Base-by-base conservation (phyloP, 1,140 invertebrate genomes). In the Pogonognathellus flavescens region DNA sequence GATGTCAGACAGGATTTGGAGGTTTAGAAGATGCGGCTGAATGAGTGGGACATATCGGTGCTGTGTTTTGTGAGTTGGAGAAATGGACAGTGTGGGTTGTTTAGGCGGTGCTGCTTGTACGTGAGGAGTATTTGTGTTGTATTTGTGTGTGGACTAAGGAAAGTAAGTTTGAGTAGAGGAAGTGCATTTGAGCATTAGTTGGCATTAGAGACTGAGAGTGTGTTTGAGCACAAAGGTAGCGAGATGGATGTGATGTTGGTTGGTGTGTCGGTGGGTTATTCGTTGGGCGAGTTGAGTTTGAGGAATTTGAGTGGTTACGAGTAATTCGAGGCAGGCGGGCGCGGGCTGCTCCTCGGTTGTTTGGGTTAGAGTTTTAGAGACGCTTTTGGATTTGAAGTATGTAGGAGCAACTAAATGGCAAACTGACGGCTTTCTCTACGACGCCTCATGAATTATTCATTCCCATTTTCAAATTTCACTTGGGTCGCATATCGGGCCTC, bases 401-500 rank as follows among this genome's bases (percentile, higher is more conserved):
- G 66, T 86, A 86, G 82, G 82, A 86, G 49, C 41, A 76, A 76
- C 80, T 83, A 82, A 83, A 84, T 84, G 86, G 83, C 55, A 87
- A 87, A 87, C 83, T 80, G 86, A 83, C 59, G 83, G 80, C 76
- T 86, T 86, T 86, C 66, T 87, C 84, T 86, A 83, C 72, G 85
- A 88, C 83, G 85, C 82, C 66, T 88, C 86, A 88, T 88, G 88
- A 87, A 88, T 88, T 87, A 88, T 88, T 87, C 85, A 88, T 87
- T 66, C 66, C 82, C 86, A 86, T 88, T 88, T 88, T 88, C 85
- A 88, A 88, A 88, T 88, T 88, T 88, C 88, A 87, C 86, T 88
- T 87, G 83, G 76, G 85, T 88, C 85, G 84, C 85, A 86, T 86
- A 82, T 86, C 85, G 85, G 81, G 60, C 60, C 57, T 60, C 62